Conservation (phyloP, 2,797 vertebrate genomes). For the Parotocinclus haroldoi region DNA sequence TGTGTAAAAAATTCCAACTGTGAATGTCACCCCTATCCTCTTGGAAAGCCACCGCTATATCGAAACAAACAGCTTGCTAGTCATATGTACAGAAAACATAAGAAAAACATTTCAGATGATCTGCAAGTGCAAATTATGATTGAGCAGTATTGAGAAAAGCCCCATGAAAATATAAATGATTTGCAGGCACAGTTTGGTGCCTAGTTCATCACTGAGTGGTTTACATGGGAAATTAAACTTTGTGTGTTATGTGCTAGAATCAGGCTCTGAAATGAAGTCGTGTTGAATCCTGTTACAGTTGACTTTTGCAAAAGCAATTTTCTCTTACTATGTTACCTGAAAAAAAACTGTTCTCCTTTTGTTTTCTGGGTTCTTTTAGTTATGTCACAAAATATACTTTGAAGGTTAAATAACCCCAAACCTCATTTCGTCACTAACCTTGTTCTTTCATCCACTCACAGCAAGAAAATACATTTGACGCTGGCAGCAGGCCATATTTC, state of each 20-base stretch:
- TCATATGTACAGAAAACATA: not conserved
- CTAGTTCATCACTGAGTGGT: conserved; percentile 10
- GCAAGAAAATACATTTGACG: no score
- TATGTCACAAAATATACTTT: no score
- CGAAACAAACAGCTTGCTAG: not conserved
- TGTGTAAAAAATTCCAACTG: conserved; percentile 23
- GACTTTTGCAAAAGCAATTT: no score
- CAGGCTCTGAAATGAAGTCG: no score
- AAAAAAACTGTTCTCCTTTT: no score
- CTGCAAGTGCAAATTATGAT: not conserved
- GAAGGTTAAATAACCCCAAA: no score
- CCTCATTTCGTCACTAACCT: no score
- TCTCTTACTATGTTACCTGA: no score
- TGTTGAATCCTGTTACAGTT: no score
- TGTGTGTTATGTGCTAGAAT: not conserved
- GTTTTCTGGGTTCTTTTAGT: no score
- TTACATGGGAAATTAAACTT: not conserved
- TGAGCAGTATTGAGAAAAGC: not conserved
- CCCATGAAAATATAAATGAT: conserved; percentile 22
- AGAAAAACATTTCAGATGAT: not conserved
- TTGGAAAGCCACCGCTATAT: conserved; percentile 7
- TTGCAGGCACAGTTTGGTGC: not conserved
- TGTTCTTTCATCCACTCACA: no score
- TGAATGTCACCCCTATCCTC: conserved; percentile 33
- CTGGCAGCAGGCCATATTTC: no score